Evolutionary conservation across 2,113 vertebrate genomes (phyloP), one percentile per base, ranked within the genome.

Genomic region (Hirundichthys speculiger): DNA sequence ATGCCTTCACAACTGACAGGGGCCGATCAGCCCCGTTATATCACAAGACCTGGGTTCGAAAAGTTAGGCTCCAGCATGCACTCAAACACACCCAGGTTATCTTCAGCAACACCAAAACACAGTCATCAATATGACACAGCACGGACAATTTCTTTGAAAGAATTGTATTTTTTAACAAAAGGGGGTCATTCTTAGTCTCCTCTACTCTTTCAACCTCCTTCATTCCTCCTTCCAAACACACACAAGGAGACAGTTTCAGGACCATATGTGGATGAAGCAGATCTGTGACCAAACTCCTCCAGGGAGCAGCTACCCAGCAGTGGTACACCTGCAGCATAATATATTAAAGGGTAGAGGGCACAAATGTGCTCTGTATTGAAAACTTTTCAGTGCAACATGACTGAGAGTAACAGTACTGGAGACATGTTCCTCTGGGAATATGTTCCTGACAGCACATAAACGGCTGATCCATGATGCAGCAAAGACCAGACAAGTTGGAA

Each of bases 341-440:
- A 65, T 82, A 79, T 86, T 79, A 84, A 74, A 88, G 64, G 53
- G 67, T 58, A 56, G 68, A 63, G 59, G 83, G 81, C 81, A 83
- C 84, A 82, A 69, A 77, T 38, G 69, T 69, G 67, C 73, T 45
- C 45, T 22, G 58, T 57, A 64, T 52, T 38, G 49, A 50, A 55
- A 22, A 43, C 38, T 13, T 58, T 77, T 45, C 60, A 45, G 48
- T 70, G 65, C 57, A 66, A 65, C 30, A 16, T 42, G 8, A 57
- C 30, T 25, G 4, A 55, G 67, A 74, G 67, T 60, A 82, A 67
- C 19, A 76, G 67, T 85, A 64, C 19, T 76, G 68, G 68, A 84
- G 78, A 69, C 66, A 66, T 13, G 55, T 13, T 74, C 83, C 71
- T 62, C 6, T 65, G 86, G 86, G 82, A 85, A 86, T 79, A 82